Percentiles rank a stretch among this genome's conserved stretches.
Evolutionary conservation across 2,888 invertebrate genomes (phyloP).

Genomic region (Serripes groenlandicus): DNA sequence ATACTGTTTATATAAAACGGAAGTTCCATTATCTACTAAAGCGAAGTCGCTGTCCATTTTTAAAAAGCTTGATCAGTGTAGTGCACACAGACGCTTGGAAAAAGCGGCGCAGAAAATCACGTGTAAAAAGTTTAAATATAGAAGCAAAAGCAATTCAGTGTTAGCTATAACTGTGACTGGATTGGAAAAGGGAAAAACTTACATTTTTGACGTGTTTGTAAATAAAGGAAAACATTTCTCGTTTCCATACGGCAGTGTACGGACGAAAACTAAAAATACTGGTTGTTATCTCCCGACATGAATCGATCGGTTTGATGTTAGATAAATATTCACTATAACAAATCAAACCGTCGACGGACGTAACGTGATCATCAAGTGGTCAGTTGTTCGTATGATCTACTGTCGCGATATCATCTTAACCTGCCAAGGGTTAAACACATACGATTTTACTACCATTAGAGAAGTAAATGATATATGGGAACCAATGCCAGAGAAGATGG

Average conservation of each 20-base stretch:
- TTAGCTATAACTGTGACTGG: constrained; percentile 81
- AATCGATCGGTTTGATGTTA: not conserved
- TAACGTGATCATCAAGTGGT: too few relatives aligned
- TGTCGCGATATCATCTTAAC: too few relatives aligned
- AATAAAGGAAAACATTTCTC: constrained; percentile 77
- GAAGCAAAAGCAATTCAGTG: constrained; percentile 71
- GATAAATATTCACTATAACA: not conserved
- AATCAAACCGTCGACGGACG: not conserved
- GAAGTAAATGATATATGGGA: too few relatives aligned
- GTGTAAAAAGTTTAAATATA: constrained; percentile 70
- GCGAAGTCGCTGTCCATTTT: constrained; percentile 37
- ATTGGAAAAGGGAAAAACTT: constrained; percentile 78
- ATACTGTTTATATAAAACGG: constrained; percentile 84
- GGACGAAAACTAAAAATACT: constrained; percentile 76
- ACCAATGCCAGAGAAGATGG: too few relatives aligned
- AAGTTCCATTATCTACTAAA: constrained; percentile 58
- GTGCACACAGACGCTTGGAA: constrained; percentile 46
- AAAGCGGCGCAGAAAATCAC: constrained; percentile 61
- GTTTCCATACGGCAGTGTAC: constrained; percentile 80
- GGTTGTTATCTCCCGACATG: constrained; percentile 68
- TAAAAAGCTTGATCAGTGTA: constrained; percentile 67
- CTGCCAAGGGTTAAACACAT: too few relatives aligned
- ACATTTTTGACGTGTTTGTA: constrained; percentile 83
- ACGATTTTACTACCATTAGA: too few relatives aligned
- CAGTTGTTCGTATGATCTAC: too few relatives aligned